A percentile compares a stretch with the other conserved stretches of the same genome.
These are phyloP conservation scores for Parthenolecanium corni DNA, from an alignment of 2,888 invertebrate species.

Conservation along the genomic window DNA sequence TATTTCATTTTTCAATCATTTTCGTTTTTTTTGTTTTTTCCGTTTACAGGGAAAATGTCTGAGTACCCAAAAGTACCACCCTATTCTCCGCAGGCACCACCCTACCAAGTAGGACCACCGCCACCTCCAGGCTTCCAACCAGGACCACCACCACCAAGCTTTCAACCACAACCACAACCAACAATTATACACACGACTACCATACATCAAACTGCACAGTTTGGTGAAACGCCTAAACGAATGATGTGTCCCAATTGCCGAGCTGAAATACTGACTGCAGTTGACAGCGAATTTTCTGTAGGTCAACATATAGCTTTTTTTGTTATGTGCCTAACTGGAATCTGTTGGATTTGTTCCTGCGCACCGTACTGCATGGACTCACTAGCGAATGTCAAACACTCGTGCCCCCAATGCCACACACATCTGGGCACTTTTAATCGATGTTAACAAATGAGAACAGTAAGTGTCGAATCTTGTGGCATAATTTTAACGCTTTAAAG, in stretches of 20 bases:
- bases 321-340: conserved; percentile 8
- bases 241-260: conserved; percentile 22
- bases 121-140: no score
- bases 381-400: conserved; percentile 5
- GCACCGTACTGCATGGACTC: conserved; percentile 9
- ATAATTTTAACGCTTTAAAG: no score
- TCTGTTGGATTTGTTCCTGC: conserved; percentile 5
- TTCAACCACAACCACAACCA: no score
- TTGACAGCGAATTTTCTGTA: background rate
- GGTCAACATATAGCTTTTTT: conserved; percentile 12
- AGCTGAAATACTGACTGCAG: background rate
- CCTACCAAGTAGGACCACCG: no score
- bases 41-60: no score
- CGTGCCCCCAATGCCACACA: conserved; percentile 5
- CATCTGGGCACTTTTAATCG: conserved; percentile 14
- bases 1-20: no score
- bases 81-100: no score
- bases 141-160: no score
- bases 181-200: no score
- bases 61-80: no score
- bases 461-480: no score
- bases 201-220: background rate
- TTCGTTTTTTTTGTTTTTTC: no score
- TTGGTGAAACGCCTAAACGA: conserved; percentile 8
- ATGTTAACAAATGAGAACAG: background rate